These are phyloP conservation scores for Dunckerocampus dactyliophorus DNA, from an alignment of 2,113 vertebrate species.

Conservation along the genomic window DNA sequence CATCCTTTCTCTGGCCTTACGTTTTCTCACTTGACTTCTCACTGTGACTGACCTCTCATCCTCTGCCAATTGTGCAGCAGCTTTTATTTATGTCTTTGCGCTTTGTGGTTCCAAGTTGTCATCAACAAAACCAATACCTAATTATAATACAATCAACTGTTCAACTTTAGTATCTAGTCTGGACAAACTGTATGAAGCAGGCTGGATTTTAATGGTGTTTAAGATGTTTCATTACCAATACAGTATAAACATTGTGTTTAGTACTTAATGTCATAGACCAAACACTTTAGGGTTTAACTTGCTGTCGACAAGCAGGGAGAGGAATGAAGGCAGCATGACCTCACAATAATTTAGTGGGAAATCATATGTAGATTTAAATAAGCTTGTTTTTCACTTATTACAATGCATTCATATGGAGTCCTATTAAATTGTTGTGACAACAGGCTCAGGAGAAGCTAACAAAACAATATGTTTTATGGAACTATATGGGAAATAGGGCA, in stretches of 20 bases:
- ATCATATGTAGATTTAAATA: background rate
- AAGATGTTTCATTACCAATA: background rate
- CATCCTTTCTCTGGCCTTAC: background rate
- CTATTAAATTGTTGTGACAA: background rate
- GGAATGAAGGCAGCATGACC: background rate
- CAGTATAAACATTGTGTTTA: background rate
- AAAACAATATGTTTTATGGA: background rate
- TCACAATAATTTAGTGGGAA: background rate
- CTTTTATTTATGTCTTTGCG: slow-evolving; percentile 1
- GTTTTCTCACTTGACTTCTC: background rate
- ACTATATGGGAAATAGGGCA: background rate
- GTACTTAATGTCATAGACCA: background rate
- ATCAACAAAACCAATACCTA: background rate
- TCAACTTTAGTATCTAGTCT: background rate
- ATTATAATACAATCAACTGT: background rate
- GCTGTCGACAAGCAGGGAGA: background rate
- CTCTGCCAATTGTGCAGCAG: background rate
- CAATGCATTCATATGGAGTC: background rate
- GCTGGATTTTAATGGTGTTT: background rate
- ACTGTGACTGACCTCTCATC: background rate
- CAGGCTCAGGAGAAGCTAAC: background rate
- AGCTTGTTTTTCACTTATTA: background rate
- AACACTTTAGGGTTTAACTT: background rate
- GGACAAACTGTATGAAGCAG: background rate
- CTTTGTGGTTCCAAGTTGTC: background rate